Percentiles rank a stretch among this genome's conserved stretches.
Evolutionary conservation across 2,797 vertebrate genomes (phyloP).

Genomic region (Siniperca undulata): DNA sequence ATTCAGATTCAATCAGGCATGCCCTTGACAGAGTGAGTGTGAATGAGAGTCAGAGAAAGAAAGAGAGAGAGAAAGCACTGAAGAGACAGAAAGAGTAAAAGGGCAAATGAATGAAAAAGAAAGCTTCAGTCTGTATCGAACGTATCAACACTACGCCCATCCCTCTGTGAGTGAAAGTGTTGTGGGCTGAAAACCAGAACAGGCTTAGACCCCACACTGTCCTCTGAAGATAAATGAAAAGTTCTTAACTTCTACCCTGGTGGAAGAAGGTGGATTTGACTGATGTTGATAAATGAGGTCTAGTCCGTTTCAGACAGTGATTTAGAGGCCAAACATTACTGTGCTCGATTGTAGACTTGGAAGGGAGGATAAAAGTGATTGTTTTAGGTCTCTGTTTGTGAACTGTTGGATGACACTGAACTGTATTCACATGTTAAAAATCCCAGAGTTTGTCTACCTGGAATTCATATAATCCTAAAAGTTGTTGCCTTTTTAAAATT

Average conservation of each 20-base stretch:
- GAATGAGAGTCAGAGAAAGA: conserved; percentile 26
- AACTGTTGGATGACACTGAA: background rate
- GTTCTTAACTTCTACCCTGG: background rate
- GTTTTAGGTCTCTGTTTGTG: background rate
- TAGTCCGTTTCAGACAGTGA: conserved; percentile 2
- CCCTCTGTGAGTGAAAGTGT: background rate
- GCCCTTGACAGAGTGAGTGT: conserved; percentile 45
- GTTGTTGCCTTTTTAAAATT: conserved; percentile 5
- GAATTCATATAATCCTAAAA: conserved; percentile 13
- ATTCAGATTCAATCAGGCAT: conserved; percentile 69
- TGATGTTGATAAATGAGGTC: conserved; percentile 8
- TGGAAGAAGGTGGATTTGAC: conserved; percentile 19
- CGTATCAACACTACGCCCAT: background rate
- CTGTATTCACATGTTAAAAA: conserved; percentile 14
- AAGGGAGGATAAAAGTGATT: background rate
- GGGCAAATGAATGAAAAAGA: conserved; percentile 10
- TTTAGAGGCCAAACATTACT: conserved; percentile 1
- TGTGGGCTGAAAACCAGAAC: conserved; percentile 15
- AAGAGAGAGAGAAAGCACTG: conserved; percentile 5
- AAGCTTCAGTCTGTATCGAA: conserved; percentile 5
- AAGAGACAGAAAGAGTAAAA: conserved; percentile 30
- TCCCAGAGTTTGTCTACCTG: background rate
- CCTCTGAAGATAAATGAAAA: conserved; percentile 16
- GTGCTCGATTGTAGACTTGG: background rate
- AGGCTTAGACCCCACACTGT: background rate